Conservation (phyloP, 1,140 invertebrate genomes). For the Pseudomyrmex pallidus region DNA sequence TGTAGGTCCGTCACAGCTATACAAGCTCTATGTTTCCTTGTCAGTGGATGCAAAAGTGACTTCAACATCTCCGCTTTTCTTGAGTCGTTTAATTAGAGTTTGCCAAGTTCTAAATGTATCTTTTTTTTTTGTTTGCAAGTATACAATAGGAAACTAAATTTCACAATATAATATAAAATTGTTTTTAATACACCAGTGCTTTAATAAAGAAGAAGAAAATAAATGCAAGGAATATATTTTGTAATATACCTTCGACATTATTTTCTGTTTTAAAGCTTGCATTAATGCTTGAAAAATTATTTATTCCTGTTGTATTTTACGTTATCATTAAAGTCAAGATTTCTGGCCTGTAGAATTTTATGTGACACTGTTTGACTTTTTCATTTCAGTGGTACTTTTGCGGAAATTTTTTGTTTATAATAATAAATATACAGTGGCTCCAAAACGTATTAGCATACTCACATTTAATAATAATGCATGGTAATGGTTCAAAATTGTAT, state of each 20-base stretch:
- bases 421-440: too few relatives aligned
- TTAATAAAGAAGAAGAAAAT: too few relatives aligned
- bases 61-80: constrained; percentile 83
- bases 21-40: too few relatives aligned
- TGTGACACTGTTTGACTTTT: constrained; percentile 94
- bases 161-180: background rate
- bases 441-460: too few relatives aligned
- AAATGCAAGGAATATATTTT: too few relatives aligned
- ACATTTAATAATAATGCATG: too few relatives aligned
- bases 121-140: constrained; percentile 85
- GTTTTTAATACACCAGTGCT: background rate
- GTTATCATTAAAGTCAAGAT: constrained; percentile 94
- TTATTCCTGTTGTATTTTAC: constrained; percentile 92
- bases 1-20: too few relatives aligned
- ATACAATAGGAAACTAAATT: constrained; percentile 13
- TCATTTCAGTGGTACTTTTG: constrained; percentile 91
- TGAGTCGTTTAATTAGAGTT: constrained; percentile 88
- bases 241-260: constrained; percentile 88
- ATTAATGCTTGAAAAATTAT: constrained; percentile 91
- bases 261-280: constrained; percentile 92
- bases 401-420: constrained; percentile 91
- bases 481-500: too few relatives aligned
- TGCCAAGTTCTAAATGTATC: constrained; percentile 91
- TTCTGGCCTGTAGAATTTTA: constrained; percentile 95
- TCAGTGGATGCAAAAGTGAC: constrained; percentile 93